Percentiles rank a stretch among this genome's conserved stretches.
phyloP scores from a whole-genome alignment of 2,888 invertebrate genomes.

The Norana najaformis region DNA sequence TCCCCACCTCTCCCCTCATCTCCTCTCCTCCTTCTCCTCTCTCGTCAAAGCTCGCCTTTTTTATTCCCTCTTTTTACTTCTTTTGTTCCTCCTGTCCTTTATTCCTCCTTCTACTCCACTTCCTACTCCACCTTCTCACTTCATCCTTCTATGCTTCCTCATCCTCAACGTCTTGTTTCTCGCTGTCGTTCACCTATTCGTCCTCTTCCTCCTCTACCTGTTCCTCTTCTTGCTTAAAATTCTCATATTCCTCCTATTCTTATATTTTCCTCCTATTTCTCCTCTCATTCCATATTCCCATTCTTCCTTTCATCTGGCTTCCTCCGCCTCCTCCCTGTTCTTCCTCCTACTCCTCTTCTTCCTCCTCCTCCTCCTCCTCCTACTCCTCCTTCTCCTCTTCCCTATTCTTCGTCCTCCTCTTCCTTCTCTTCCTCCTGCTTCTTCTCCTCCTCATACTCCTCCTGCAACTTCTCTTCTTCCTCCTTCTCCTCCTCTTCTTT shows the following conservation, averaged over 20 bases:
- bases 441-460: neutral
- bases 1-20: neutral
- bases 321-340: neutral
- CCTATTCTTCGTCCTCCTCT: neutral
- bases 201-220: neutral
- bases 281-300: neutral
- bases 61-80: no score
- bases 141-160: no score
- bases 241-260: neutral
- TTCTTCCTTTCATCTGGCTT: neutral
- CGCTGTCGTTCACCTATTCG: no score
- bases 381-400: neutral
- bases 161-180: no score
- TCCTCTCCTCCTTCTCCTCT: no score
- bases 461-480: neutral
- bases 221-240: neutral
- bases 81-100: no score
- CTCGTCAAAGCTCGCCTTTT: no score
- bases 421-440: neutral
- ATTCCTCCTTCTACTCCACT: no score
- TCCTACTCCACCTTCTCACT: no score
- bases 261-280: no score
- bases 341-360: neutral
- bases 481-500: neutral
- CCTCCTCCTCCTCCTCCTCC: neutral